phyloP scores from a whole-genome alignment of 2,797 vertebrate genomes.

The Morelia viridis region DNA sequence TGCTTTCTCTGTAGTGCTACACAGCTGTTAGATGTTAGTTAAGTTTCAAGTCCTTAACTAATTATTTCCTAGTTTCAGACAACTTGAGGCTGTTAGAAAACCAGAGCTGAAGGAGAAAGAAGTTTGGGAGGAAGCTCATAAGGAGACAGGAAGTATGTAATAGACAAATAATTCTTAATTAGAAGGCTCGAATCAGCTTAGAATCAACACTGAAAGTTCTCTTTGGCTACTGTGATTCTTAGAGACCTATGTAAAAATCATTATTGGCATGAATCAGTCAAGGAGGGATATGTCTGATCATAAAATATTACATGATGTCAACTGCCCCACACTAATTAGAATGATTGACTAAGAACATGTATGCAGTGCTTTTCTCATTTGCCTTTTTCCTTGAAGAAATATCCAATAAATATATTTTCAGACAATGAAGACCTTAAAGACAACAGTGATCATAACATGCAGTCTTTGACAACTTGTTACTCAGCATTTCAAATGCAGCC shows the following conservation, averaged over 20 bases:
- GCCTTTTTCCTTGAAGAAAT: not conserved
- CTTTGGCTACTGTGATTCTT: no score
- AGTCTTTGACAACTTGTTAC: no score
- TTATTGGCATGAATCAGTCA: no score
- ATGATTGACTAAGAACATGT: no score
- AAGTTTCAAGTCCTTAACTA: not conserved
- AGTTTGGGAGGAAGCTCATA: not conserved
- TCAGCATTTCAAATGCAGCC: no score
- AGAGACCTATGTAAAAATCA: no score
- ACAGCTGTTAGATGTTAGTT: not conserved
- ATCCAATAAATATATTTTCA: not conserved
- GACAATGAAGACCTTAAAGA: not conserved
- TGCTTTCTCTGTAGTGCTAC: conserved; percentile 21
- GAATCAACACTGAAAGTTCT: no score
- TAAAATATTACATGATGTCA: no score
- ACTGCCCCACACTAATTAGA: no score
- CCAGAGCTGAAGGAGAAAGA: not conserved
- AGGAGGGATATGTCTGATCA: no score
- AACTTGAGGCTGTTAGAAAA: not conserved
- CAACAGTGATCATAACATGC: not conserved
- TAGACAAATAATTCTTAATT: no score
- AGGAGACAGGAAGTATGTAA: not conserved
- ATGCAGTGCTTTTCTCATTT: not conserved
- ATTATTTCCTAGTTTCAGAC: not conserved
- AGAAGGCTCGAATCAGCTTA: no score